Evolutionary conservation across 2,113 vertebrate genomes (phyloP).

Genomic region (Bagarius yarrelli): DNA sequence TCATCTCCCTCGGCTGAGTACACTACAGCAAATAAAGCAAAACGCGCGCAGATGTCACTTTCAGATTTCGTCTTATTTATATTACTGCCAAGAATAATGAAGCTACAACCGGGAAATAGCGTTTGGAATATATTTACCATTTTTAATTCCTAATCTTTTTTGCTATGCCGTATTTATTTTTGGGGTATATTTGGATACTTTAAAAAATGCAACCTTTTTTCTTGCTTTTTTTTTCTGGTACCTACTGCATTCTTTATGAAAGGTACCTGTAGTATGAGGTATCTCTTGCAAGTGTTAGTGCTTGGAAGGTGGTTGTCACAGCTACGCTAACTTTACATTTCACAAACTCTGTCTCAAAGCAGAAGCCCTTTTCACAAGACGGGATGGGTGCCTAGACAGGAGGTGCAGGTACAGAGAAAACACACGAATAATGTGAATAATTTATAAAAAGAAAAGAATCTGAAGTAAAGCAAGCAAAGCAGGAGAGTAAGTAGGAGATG

Average conservation of each 20-base stretch:
- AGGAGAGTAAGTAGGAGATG: slow-evolving; percentile 75
- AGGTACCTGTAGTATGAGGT: slow-evolving; percentile 68
- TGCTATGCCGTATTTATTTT: slow-evolving; percentile 45
- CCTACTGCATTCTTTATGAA: slow-evolving; percentile 50
- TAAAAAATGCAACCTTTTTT: slow-evolving; percentile 69
- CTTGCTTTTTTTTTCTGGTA: slow-evolving; percentile 68
- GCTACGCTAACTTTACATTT: slow-evolving; percentile 78
- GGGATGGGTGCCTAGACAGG: slow-evolving; percentile 72
- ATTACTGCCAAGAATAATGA: slow-evolving; percentile 41
- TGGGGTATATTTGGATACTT: slow-evolving; percentile 50
- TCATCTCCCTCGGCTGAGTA: slow-evolving; percentile 59
- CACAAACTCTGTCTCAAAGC: slow-evolving; percentile 79
- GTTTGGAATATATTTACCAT: slow-evolving; percentile 9
- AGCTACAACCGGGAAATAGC: slow-evolving; percentile 32
- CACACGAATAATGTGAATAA: slow-evolving; percentile 76
- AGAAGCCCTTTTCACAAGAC: slow-evolving; percentile 70
- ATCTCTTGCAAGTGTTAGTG: slow-evolving; percentile 76
- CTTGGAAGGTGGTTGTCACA: slow-evolving; percentile 78
- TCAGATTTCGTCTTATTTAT: slow-evolving; percentile 43
- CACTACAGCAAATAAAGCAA: slow-evolving; percentile 47
- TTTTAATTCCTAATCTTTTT: slow-evolving; percentile 46
- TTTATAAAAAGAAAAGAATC: slow-evolving; percentile 74
- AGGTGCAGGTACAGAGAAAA: slow-evolving; percentile 72
- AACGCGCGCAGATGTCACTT: slow-evolving; percentile 10
- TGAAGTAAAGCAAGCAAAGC: slow-evolving; percentile 78